Percentiles rank a stretch among this genome's conserved stretches.
Evolutionary conservation across 2,888 invertebrate species (phyloP).

Genomic region (Agrochola macilenta): DNA sequence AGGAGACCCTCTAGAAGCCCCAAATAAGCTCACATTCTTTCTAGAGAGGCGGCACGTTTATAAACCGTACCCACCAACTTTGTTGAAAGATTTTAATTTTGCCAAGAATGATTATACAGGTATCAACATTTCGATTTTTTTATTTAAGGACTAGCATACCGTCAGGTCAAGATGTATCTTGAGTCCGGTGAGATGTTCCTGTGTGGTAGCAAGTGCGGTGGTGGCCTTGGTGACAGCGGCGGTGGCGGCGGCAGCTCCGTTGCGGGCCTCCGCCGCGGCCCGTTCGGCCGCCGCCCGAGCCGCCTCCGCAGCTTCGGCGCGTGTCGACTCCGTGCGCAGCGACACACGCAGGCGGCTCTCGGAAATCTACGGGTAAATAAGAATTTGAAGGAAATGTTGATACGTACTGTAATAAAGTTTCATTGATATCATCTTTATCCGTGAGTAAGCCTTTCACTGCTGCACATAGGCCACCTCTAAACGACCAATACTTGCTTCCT

Average conservation of each 20-base stretch:
- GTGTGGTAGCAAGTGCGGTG: constrained; percentile 74
- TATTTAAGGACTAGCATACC: constrained; percentile 67
- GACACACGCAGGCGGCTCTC: constrained; percentile 81
- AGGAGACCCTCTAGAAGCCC: too few species aligned
- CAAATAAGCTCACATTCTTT: too few species aligned
- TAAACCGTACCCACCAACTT: too few species aligned
- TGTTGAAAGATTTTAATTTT: background rate
- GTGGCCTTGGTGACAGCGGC: constrained; percentile 80
- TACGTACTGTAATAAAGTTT: background rate
- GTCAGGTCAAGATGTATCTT: constrained; percentile 82
- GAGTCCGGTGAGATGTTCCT: constrained; percentile 78
- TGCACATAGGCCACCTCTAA: background rate
- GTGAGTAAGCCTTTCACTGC: too few species aligned
- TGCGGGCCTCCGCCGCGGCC: constrained; percentile 79
- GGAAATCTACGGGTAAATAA: constrained; percentile 72
- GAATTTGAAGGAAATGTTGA: background rate
- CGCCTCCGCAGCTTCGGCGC: constrained; percentile 83
- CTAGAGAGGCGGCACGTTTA: too few species aligned
- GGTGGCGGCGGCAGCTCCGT: constrained; percentile 80
- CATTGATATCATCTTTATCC: background rate
- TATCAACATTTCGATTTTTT: background rate
- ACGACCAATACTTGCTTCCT: background rate
- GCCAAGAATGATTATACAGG: background rate
- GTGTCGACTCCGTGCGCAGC: constrained; percentile 78
- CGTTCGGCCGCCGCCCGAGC: constrained; percentile 78